These are phyloP conservation scores for Apteryx mantelli DNA, from an alignment of 2,113 vertebrate genomes.

Conservation along the genomic window DNA sequence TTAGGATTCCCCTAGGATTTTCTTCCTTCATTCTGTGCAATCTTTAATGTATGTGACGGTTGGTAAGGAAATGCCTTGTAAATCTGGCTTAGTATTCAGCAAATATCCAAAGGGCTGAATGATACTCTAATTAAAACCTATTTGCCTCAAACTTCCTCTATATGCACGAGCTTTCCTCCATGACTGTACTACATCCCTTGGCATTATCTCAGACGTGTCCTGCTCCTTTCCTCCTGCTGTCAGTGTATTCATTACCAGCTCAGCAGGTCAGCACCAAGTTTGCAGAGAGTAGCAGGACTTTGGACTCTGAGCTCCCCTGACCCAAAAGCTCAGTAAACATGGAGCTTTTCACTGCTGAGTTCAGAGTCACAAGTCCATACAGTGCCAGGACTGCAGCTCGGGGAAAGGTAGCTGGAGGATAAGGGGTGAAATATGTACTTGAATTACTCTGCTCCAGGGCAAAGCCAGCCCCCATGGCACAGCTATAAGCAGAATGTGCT, in stretches of 20 bases:
- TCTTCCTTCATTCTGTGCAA: not conserved
- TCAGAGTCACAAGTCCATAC: not conserved
- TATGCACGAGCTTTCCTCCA: not conserved
- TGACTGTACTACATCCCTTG: not conserved
- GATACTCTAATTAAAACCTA: constrained; percentile 47
- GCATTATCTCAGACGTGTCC: not conserved
- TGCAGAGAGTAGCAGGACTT: not conserved
- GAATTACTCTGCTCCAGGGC: not conserved
- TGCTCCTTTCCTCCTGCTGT: not conserved
- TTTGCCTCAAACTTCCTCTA: constrained; percentile 24
- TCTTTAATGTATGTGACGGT: not conserved
- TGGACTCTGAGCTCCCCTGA: not conserved
- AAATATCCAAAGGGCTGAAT: constrained; percentile 46
- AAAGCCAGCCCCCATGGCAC: not conserved
- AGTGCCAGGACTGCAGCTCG: not conserved
- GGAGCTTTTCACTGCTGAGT: not conserved
- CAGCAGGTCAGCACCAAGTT: not conserved
- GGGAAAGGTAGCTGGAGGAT: not conserved
- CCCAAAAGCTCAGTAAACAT: not conserved
- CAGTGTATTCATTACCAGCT: not conserved
- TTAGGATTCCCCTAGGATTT: not conserved
- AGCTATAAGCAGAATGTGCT: not conserved
- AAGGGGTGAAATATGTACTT: fast-evolving
- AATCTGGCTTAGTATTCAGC: constrained; percentile 2
- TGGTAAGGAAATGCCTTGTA: constrained; percentile 41